Evolutionary conservation across 2,113 vertebrate genomes (phyloP), one percentile per base, ranked within the genome.

Genomic region (Nestor notabilis): DNA sequence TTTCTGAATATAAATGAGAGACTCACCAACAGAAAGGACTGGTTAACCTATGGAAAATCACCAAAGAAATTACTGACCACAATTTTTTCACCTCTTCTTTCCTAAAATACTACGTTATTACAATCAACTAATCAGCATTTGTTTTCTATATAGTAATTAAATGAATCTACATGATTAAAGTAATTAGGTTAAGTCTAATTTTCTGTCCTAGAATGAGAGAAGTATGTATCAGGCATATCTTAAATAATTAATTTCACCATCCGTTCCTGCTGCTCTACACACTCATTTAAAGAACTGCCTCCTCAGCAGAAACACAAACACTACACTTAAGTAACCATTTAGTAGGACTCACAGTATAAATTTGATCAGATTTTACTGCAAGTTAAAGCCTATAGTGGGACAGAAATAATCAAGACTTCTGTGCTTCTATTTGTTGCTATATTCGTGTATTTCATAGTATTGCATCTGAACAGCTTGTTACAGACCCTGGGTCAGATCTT

Each of bases 161-260:
- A 69, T 55, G 27, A 90, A 25, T 4, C 20, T 79, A 43, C 43
- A 37, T 24, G 37, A 79, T 60, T 60, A 83, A 56, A 44, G 82
- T 33, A 75, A 55, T 86, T 81, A 84, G 89, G 27, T 52, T 55
- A 94, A 61, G 35, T 24, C 17, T 63, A 46, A 81, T 66, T 61
- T 90, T 84, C 87, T 64, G 18, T 60, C 47, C 31, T 71, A 68
- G 61, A 90, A 64, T 69, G 33, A 83, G 13, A 65, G 47, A 76
- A 68, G 28, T 29, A 90, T 31, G 20, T 74, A 74, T 86, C 64
- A 81, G 50, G 20, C 47, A 44, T 81, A 92, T 69, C 79, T 69
- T 93, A 87, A 92, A 93, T 81, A 92, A 94, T 90, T 93, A 75
- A 94, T 93, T 66, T 91, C 58, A 65, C 41, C 39, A 70, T 68